Base-by-base conservation (phyloP, 2,888 invertebrate species). In the Polydrusus tereticollis region DNA sequence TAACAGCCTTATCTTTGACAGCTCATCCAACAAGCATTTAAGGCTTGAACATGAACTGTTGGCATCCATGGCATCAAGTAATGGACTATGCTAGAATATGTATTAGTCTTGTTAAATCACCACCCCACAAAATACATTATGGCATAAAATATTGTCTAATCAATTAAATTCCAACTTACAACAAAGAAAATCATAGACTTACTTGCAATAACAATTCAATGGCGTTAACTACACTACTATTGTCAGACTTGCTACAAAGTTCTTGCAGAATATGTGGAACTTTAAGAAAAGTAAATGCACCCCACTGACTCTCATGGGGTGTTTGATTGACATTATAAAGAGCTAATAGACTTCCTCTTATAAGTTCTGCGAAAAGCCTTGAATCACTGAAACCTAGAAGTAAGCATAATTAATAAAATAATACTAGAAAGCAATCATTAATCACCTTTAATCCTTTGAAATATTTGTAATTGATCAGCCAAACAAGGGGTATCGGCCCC, bases 211-310 rank as follows among this genome's bases (percentile, higher is more conserved):
- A 87, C 77, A 94, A 88, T 82, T 96, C 95, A 81, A 97, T 90
- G 0, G 96, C 95, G 81, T 93, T 92, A 14, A 94, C 90, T 29
- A 97, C 89, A 73, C 77, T 82, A 12, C 76, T 67, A 26, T 76
- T 78, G 47, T 83, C 83, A 52, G 78, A 71, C 67, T 78, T 80
- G 62, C 80, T 82, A 0, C 82, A 78, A 47, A 84, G 71, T 73
- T 83, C 81, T 38, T 81, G 90, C 52, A 96, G 88, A 55, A 95
- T 91, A 80, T 93, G 91, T 0, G 96, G 95, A 60, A 97, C 91
- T 87, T 97, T 97, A 7, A 98, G 88, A 82, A 97, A 97, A 0
- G 95, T 94, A 82, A 97, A 97, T 8, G 97, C 96, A 12, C 96
- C 95, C 96, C 97, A 97, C 80, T 96, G 91, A 3, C 96, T 92